Percentiles rank a stretch among this genome's conserved stretches.
phyloP scores from a whole-genome alignment of 2,888 invertebrate genomes.

The Andrena chrysosceles region DNA sequence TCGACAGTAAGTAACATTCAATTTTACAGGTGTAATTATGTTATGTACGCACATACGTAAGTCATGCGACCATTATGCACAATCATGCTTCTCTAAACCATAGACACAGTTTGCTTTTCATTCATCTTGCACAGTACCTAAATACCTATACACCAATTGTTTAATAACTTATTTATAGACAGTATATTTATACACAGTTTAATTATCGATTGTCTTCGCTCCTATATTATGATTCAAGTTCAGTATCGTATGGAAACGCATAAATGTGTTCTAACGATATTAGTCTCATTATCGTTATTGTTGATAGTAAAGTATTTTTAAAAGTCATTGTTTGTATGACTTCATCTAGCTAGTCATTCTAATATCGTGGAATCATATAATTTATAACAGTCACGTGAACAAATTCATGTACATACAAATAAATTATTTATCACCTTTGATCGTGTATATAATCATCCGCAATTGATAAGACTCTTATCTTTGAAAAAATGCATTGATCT shows the following conservation, averaged over 20 bases:
- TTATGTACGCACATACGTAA: neutral
- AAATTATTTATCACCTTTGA: neutral
- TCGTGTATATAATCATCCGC: neutral
- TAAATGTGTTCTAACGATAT: neutral
- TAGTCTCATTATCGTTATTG: no score
- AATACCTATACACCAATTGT: neutral
- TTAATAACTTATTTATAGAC: neutral
- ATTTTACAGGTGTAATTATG: constrained; percentile 1
- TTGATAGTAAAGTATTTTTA: no score
- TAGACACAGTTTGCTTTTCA: neutral
- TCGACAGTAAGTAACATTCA: constrained; percentile 73
- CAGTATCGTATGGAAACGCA: no score
- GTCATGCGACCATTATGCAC: neutral
- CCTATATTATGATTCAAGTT: neutral
- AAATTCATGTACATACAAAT: neutral
- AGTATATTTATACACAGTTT: neutral
- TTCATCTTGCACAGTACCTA: neutral
- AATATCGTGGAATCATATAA: no score
- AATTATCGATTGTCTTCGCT: neutral
- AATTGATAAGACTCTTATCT: neutral
- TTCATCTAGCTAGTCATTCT: no score
- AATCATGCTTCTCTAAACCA: neutral
- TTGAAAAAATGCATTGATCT: neutral
- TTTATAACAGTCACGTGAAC: no score
- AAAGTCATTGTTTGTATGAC: no score